Evolutionary conservation across 2,797 vertebrate genomes (phyloP).

Genomic region (Scarus forsteni): DNA sequence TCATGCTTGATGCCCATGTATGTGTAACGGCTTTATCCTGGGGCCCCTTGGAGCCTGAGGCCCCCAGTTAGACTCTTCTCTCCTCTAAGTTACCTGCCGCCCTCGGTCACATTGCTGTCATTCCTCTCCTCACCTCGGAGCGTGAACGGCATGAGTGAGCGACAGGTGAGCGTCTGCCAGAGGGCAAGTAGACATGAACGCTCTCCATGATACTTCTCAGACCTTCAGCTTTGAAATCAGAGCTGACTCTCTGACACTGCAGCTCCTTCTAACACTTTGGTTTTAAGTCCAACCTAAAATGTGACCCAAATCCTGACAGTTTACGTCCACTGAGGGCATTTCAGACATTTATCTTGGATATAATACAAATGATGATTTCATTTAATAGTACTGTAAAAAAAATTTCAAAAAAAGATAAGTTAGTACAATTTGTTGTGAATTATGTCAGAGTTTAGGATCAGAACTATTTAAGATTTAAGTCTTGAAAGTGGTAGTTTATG

Average conservation of each 20-base stretch:
- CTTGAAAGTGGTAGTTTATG: too few relatives aligned
- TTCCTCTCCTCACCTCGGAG: constrained; percentile 20
- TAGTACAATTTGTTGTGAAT: too few relatives aligned
- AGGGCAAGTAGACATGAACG: not conserved
- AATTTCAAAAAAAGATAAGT: too few relatives aligned
- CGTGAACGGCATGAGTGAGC: not conserved
- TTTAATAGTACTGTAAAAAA: too few relatives aligned
- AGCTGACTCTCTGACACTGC: not conserved
- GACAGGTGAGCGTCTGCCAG: constrained; percentile 6
- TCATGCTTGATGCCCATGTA: too few relatives aligned
- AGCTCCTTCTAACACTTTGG: not conserved
- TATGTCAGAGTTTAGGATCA: too few relatives aligned
- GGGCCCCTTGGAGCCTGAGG: too few relatives aligned
- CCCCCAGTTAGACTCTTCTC: too few relatives aligned
- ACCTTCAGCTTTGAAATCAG: not conserved
- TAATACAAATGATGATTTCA: not conserved
- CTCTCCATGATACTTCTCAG: not conserved
- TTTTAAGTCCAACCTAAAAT: not conserved
- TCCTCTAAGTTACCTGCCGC: constrained; percentile 17
- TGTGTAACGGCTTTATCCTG: too few relatives aligned
- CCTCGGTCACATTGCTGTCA: constrained; percentile 38
- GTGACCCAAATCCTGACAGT: not conserved
- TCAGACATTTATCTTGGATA: not conserved
- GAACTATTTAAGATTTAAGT: too few relatives aligned
- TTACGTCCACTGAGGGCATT: not conserved